These are phyloP conservation scores for Penaeus chinensis DNA, from an alignment of 1,140 invertebrate genomes.

Conservation along the genomic window DNA sequence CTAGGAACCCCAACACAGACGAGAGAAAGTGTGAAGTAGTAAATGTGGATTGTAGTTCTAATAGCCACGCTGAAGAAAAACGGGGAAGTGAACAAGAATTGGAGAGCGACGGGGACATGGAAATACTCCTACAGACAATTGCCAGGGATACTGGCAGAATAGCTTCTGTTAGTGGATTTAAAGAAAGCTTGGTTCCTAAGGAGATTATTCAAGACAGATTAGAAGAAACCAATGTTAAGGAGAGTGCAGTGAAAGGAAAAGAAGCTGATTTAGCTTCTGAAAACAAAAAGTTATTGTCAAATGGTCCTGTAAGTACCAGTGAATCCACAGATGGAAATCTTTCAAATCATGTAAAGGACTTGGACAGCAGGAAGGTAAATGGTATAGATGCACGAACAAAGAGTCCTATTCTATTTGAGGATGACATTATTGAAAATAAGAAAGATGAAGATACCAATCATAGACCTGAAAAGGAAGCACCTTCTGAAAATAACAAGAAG, in stretches of 20 bases:
- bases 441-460: background rate
- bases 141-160: slow-evolving; percentile 34
- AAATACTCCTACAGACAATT: slow-evolving; percentile 39
- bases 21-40: background rate
- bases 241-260: background rate
- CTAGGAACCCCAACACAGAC: background rate
- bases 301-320: background rate
- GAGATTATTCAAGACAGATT: background rate
- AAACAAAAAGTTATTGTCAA: background rate
- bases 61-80: too few relatives aligned
- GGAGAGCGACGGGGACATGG: slow-evolving; percentile 31
- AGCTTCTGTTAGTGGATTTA: slow-evolving; percentile 31
- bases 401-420: too few relatives aligned
- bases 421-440: background rate
- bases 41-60: background rate
- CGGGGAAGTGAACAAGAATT: background rate
- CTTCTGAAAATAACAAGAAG: background rate
- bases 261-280: background rate
- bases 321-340: background rate
- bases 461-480: background rate
- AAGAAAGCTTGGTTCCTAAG: slow-evolving; percentile 3
- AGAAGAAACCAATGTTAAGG: slow-evolving; percentile 5
- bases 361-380: too few relatives aligned
- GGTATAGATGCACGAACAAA: too few relatives aligned
- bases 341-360: background rate